These are phyloP conservation scores for Terrapene triunguis DNA, from an alignment of 2,113 vertebrate species.

Conservation along the genomic window DNA sequence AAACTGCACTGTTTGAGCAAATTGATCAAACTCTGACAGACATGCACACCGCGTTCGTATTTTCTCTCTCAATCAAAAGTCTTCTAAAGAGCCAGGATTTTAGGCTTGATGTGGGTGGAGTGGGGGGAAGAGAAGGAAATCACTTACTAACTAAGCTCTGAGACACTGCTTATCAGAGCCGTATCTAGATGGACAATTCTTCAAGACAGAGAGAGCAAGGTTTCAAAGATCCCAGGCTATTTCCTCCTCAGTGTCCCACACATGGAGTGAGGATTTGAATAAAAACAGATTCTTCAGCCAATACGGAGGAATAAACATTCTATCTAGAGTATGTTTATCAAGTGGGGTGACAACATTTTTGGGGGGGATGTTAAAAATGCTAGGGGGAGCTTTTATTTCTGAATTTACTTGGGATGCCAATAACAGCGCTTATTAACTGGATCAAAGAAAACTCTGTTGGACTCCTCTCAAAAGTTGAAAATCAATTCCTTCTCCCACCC, in stretches of 20 bases:
- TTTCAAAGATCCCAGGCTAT: neutral
- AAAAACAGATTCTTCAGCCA: neutral
- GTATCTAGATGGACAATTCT: neutral
- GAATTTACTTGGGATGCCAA: neutral
- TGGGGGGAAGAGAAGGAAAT: neutral
- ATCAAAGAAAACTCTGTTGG: neutral
- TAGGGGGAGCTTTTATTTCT: neutral
- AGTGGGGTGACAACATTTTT: neutral
- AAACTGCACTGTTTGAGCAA: constrained; percentile 65
- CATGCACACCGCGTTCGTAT: constrained; percentile 55
- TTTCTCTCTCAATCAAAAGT: constrained; percentile 68
- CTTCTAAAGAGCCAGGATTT: constrained; percentile 45
- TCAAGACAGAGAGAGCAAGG: neutral
- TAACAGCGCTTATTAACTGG: neutral
- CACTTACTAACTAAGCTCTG: neutral
- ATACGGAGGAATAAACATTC: neutral
- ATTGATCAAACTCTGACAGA: constrained; percentile 73
- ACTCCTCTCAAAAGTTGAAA: neutral
- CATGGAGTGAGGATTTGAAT: fast-evolving
- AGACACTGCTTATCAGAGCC: neutral
- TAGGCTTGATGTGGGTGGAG: constrained; percentile 3
- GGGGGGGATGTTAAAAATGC: fast-evolving
- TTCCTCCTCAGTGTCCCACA: fast-evolving
- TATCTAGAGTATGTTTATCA: neutral
- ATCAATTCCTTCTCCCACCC: neutral